Base-by-base conservation (phyloP, 2,888 invertebrate genomes). In the Synergus itoensis region DNA sequence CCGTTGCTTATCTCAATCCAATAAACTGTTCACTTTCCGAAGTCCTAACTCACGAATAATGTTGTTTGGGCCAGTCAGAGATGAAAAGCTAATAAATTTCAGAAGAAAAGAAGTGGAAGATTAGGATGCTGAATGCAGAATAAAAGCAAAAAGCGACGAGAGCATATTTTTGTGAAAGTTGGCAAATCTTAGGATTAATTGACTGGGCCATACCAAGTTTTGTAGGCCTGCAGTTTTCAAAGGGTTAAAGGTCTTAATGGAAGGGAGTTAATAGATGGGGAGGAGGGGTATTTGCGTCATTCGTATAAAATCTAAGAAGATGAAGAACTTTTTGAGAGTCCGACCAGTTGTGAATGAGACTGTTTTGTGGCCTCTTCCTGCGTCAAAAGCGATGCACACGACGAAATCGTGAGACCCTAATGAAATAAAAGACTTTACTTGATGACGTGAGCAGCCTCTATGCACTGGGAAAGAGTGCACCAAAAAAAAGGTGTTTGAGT, bases 351-450 rank as follows among this genome's bases (percentile, higher is more conserved):
- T 78, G 75, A 64, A 45, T 77, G 77, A 48, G 18, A 41, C 48
- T 65, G 62, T 48, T 73, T 73, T 73, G 73, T 53, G 36, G 48
- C n/a, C 53, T 53, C 73, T 36, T 36, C 48, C 57, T 63, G 75
- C 53, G 75, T 76, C 64, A 53, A 78, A 80, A 69, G 45, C 36
- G 21, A 53, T 53, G 73, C 40, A 53, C 48, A 73, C 77, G 81
- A 81, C 84, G 80, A 84, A 86, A 86, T 86, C 86, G 87, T 87
- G 87, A 84, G 86, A 87, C 80, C 82, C 80, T 48, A 48, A 80
- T 53, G 84, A 85, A 86, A 86, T 83, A 83, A 84, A 86, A 83
- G 83, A 79, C 79, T 40, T 48, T 81, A 79, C 60, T 80, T 77
- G 79, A 78, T 86, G 87, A 86, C 86, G 87, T 84, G 76, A 77